A percentile compares a stretch with the other conserved stretches of the same genome.
phyloP scores from a whole-genome alignment of 2,888 invertebrate genomes.

The Caenorhabditis sinica region DNA sequence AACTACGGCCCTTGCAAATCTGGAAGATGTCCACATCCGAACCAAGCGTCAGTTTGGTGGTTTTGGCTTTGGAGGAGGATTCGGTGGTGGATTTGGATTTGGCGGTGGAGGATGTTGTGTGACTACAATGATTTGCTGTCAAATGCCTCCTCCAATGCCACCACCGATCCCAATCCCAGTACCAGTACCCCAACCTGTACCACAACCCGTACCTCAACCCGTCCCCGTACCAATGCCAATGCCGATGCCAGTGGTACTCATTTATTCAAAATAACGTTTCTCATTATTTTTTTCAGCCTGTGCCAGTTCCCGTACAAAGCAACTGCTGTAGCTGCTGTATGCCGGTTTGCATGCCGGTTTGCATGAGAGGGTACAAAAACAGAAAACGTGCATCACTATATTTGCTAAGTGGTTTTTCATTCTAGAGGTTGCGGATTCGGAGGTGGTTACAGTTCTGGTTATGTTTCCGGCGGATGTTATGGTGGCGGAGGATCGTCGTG shows the following conservation, averaged over 20 bases:
- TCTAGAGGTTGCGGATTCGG: constrained; percentile 65
- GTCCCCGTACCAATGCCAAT: constrained; percentile 67
- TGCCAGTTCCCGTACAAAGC: constrained; percentile 62
- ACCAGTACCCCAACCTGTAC: constrained; percentile 68
- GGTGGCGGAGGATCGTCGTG: constrained; percentile 58
- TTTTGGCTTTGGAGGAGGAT: constrained; percentile 54
- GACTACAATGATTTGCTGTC: constrained; percentile 70
- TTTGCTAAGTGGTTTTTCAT: constrained; percentile 49
- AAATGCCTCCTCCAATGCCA: constrained; percentile 63
- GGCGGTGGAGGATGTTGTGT: constrained; percentile 71
- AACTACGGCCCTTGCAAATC: constrained; percentile 29
- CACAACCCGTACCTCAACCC: constrained; percentile 54
- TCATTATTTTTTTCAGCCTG: constrained; percentile 54
- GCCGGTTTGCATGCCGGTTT: constrained; percentile 78
- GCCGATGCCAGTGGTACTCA: constrained; percentile 57
- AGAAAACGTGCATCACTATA: constrained; percentile 34
- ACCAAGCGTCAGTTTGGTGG: constrained; percentile 72
- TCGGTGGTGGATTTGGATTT: constrained; percentile 65
- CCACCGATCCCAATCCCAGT: constrained; percentile 65
- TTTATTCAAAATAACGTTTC: background rate
- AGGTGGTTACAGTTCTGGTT: constrained; percentile 63
- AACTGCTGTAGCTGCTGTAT: constrained; percentile 77
- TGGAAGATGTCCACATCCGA: constrained; percentile 55
- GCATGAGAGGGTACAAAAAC: constrained; percentile 72
- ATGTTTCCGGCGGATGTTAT: constrained; percentile 56